Percentiles rank a stretch among this genome's conserved stretches.
These are phyloP conservation scores for Trissoscelio sp. DNA, from an alignment of 2,888 invertebrate species.

Conservation along the genomic window DNA sequence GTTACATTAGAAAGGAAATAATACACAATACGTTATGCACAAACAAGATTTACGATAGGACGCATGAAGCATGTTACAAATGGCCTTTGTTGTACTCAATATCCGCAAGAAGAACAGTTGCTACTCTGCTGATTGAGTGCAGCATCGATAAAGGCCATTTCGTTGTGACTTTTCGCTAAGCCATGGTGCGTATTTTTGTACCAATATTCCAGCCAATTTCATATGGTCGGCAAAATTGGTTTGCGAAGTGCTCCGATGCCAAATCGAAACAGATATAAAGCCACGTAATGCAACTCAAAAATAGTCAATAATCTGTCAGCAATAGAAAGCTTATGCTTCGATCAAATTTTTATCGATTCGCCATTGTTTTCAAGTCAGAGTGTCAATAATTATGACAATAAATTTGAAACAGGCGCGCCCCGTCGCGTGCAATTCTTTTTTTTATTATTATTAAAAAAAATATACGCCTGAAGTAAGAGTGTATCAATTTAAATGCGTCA, in stretches of 20 bases:
- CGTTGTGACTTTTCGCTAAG: constrained; percentile 48
- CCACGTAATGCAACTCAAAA: constrained; percentile 52
- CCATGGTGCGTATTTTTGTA: constrained; percentile 49
- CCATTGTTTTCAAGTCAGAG: constrained; percentile 43
- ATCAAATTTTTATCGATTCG: constrained; percentile 52
- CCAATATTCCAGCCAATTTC: constrained; percentile 55
- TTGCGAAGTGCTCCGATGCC: constrained; percentile 41
- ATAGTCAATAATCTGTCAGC: constrained; percentile 56
- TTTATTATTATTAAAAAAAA: no score
- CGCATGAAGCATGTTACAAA: constrained; percentile 11
- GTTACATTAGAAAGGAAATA: background rate
- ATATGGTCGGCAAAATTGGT: constrained; percentile 52
- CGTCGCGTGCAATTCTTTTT: no score
- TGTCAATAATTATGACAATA: constrained; percentile 44
- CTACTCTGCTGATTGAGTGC: constrained; percentile 49
- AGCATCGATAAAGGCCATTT: constrained; percentile 46
- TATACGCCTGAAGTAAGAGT: constrained; percentile 18
- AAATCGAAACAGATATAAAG: constrained; percentile 60
- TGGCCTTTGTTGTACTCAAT: constrained; percentile 30
- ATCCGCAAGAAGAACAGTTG: constrained; percentile 47
- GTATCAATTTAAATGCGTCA: constrained; percentile 35
- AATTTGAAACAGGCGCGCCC: constrained; percentile 3
- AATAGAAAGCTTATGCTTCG: constrained; percentile 35
- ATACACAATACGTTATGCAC: background rate
- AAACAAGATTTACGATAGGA: background rate